Evolutionary conservation across 2,797 vertebrate species (phyloP), one percentile per base, ranked within the genome.

Genomic region (Semotilus atromaculatus): DNA sequence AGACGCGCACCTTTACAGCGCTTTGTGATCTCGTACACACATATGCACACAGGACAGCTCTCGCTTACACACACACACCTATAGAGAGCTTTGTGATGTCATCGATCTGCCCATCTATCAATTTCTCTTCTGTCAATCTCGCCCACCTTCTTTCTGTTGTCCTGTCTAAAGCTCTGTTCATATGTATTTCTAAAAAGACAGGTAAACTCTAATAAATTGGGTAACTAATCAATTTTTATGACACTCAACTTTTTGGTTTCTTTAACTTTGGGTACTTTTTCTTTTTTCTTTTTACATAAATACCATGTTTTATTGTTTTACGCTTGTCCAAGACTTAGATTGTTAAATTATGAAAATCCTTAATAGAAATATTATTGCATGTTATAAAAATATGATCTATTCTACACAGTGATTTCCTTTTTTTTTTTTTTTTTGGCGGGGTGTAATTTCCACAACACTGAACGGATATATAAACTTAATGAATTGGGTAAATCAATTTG

Each of bases 71-170:
- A 16, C 74, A 78, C 74, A 62, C 83, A 72, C 29, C 75, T 14
- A 64, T 78, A 26, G 67, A 71, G 79, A 79, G 66, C 83, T 79
- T 78, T 84, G 75, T 62, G 72, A 67, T 86, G 72, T 82, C 74
- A 79, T 80, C 14, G 36, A 79, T 83, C 76, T 73, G 55, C 26
- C 21, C 29, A 36, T 85, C 71, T 76, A 48, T 81, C 78, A 67
- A 18, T 55, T 68, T 75, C 45, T 62, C 18, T 23, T 51, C 38
- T 76, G 77, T 75, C 67, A 80, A 5, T 80, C 64, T 86, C 53
- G 1, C 67, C 36, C 58, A 71, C 77, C 13, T 70, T 36, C 34
- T 83, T 43, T 85, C 38, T 81, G 11, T 80, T 73, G 29, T 87
- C 74, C 62, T 74, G 16, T 18, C 9, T 58, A 21, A 48, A 62